A percentile compares a stretch with the other conserved stretches of the same genome.
Conservation (phyloP, 2,888 invertebrate genomes). For the Strigamia transsilvanica region DNA sequence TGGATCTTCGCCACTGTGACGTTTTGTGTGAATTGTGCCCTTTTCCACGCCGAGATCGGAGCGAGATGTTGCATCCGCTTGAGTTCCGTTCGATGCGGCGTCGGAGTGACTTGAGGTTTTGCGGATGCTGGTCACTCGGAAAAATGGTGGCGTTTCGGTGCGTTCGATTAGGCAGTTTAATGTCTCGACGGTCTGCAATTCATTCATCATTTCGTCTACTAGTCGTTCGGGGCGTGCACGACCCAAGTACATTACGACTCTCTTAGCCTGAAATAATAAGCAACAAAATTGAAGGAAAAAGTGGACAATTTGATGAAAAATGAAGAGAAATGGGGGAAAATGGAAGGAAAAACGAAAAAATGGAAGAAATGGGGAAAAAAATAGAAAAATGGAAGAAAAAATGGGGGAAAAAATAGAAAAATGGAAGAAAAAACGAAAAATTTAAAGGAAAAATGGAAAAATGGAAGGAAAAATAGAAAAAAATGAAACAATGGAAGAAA, state of each 20-base stretch:
- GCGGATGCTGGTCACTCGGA: conserved; percentile 83
- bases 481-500: too few relatives aligned
- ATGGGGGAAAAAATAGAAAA: neutral
- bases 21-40: conserved; percentile 95
- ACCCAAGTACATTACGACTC: conserved; percentile 91
- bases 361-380: neutral
- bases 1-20: conserved; percentile 68
- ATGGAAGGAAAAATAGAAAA: conserved; percentile 1
- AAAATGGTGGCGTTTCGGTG: conserved; percentile 98
- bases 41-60: conserved; percentile 81
- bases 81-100: conserved; percentile 57
- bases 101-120: conserved; percentile 87
- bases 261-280: conserved; percentile 79
- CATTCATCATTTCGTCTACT: conserved; percentile 96
- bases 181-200: conserved; percentile 95
- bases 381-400: neutral
- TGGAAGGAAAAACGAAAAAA: neutral
- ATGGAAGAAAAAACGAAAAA: neutral
- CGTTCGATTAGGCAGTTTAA: conserved; percentile 94
- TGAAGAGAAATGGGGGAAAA: neutral
- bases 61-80: conserved; percentile 59
- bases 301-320: conserved; percentile 53
- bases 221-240: conserved; percentile 90
- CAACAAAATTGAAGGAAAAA: too few relatives aligned
- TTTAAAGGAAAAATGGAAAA: neutral